Evolutionary conservation across 2,113 vertebrate species (phyloP).

Genomic region (Podarcis muralis): DNA sequence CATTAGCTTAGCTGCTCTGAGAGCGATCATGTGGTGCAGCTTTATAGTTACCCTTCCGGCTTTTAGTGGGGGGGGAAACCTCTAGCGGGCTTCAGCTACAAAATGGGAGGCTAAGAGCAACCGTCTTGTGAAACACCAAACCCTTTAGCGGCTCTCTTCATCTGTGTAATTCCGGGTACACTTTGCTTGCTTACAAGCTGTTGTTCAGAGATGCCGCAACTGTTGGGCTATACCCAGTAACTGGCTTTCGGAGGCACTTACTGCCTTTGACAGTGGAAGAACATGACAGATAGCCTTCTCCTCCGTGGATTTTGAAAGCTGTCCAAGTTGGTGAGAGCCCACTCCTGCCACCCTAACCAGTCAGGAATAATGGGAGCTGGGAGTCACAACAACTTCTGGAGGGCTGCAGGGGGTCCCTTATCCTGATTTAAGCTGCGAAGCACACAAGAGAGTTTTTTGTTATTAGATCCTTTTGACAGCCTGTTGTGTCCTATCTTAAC

Average conservation of each 20-base stretch:
- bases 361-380: background rate
- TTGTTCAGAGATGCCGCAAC: no score
- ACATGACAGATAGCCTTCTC: no score
- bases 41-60: background rate
- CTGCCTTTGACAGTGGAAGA: no score
- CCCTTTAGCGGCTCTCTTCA: background rate
- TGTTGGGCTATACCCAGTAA: background rate
- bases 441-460: background rate
- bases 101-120: background rate
- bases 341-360: background rate
- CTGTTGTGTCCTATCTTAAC: background rate
- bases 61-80: background rate
- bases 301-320: no score
- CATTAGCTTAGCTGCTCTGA: conserved; percentile 1
- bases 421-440: background rate
- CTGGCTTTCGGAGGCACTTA: no score
- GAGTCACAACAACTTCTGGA: background rate
- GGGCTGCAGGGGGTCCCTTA: no score
- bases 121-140: background rate
- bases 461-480: background rate
- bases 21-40: background rate
- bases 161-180: background rate
- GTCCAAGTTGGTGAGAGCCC: no score
- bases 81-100: background rate
- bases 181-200: no score